Conservation (phyloP, 2,888 invertebrate genomes). For the Nudaria mundana region DNA sequence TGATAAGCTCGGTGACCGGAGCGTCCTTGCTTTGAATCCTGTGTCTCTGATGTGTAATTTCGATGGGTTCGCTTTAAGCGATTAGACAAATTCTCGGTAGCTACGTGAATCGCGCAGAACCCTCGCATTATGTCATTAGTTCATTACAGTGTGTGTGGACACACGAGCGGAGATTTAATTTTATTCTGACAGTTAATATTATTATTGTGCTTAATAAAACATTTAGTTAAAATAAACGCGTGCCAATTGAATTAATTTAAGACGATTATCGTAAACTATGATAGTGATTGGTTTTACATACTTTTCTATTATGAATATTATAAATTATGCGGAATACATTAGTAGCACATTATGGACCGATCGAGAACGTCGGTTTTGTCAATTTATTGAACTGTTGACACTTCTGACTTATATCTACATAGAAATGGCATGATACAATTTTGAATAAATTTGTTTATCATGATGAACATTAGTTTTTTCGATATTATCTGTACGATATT, state of each 20-base stretch:
- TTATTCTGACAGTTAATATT: slow-evolving; percentile 11
- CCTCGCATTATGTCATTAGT: slow-evolving; percentile 75
- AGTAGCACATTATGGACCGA: slow-evolving; percentile 7
- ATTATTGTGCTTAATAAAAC: slow-evolving; percentile 21
- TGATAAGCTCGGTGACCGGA: slow-evolving; percentile 74
- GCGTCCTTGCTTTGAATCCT: slow-evolving; percentile 76
- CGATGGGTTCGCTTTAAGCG: slow-evolving; percentile 71
- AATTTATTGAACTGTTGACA: slow-evolving; percentile 5
- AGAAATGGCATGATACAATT: neutral
- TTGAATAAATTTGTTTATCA: neutral
- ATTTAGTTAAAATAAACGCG: slow-evolving; percentile 19
- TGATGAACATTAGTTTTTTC: neutral
- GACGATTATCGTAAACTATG: slow-evolving; percentile 5
- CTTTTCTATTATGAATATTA: slow-evolving; percentile 10
- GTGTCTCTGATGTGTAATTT: slow-evolving; percentile 80
- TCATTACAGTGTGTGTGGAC: slow-evolving; percentile 62
- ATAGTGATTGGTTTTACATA: slow-evolving; percentile 11
- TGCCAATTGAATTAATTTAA: slow-evolving; percentile 15
- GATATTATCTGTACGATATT: too few relatives aligned
- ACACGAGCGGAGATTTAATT: slow-evolving; percentile 47
- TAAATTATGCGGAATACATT: slow-evolving; percentile 14
- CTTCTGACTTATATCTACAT: slow-evolving; percentile 7
- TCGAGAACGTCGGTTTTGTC: neutral
- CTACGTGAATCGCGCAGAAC: slow-evolving; percentile 50
- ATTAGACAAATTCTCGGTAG: slow-evolving; percentile 76